Conservation (phyloP, 2,888 invertebrate species). For the Apeira syringaria region DNA sequence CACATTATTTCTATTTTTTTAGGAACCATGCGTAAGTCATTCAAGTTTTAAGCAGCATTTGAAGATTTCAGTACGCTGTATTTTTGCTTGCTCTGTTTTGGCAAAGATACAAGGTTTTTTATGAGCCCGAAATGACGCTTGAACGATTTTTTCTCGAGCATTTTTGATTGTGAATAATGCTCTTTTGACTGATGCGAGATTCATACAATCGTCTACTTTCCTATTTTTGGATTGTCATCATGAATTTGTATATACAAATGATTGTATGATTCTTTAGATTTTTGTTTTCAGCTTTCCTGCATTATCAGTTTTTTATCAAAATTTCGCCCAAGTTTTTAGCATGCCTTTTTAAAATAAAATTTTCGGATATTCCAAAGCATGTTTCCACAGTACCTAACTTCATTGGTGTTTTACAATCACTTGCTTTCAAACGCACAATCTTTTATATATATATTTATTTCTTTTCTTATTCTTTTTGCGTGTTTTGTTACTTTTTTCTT, state of each 20-base stretch:
- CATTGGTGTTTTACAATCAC: constrained; percentile 57
- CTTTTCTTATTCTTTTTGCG: constrained; percentile 39
- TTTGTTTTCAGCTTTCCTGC: constrained; percentile 54
- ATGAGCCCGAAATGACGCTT: constrained; percentile 56
- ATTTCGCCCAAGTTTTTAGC: constrained; percentile 39
- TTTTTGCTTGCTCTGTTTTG: constrained; percentile 63
- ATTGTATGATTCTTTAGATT: constrained; percentile 47
- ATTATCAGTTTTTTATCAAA: constrained; percentile 39
- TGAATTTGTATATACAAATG: constrained; percentile 28
- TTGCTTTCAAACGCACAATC: constrained; percentile 54
- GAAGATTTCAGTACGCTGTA: constrained; percentile 63
- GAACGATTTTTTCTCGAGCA: constrained; percentile 38
- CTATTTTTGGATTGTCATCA: no score
- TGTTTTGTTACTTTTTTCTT: constrained; percentile 43
- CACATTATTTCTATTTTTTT: constrained; percentile 72
- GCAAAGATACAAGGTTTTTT: constrained; percentile 45
- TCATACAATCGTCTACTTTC: constrained; percentile 45
- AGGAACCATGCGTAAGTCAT: constrained; percentile 83
- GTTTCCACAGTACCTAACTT: constrained; percentile 60
- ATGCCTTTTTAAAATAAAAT: constrained; percentile 42
- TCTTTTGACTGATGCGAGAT: constrained; percentile 20
- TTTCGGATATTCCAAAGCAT: constrained; percentile 56
- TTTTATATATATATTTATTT: constrained; percentile 20
- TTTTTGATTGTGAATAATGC: constrained; percentile 13
- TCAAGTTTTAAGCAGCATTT: constrained; percentile 64